Evolutionary conservation across 2,888 invertebrate species (phyloP).

Genomic region (Agrotis segetum): DNA sequence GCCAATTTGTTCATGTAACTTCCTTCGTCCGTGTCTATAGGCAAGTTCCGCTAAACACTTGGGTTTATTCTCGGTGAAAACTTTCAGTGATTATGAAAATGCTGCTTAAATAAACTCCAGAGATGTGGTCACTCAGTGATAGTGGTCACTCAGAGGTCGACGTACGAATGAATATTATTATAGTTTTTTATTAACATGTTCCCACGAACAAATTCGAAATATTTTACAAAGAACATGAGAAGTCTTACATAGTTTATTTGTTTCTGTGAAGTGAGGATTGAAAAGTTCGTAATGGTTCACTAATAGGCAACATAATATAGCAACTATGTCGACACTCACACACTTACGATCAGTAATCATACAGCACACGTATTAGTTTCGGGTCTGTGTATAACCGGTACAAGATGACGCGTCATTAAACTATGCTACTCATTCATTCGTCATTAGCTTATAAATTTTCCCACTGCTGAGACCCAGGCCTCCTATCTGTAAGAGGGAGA

Average conservation of each 20-base stretch:
- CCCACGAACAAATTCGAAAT: background rate
- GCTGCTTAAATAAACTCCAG: background rate
- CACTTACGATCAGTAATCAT: background rate
- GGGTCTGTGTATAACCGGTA: background rate
- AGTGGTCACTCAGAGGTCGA: no score
- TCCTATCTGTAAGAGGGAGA: no score
- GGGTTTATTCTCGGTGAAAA: no score
- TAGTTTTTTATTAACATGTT: background rate
- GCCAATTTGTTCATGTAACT: slow-evolving; percentile 11
- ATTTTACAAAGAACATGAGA: no score
- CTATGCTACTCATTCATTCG: no score
- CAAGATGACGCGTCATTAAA: no score
- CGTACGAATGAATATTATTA: no score
- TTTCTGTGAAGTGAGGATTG: background rate
- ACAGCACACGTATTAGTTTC: background rate
- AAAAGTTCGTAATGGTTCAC: background rate
- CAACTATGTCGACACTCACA: background rate
- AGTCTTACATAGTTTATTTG: no score
- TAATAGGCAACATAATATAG: background rate
- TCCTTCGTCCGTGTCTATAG: background rate
- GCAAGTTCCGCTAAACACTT: background rate
- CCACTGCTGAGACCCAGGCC: no score
- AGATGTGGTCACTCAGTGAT: no score
- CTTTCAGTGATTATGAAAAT: background rate
- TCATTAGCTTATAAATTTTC: no score